Evolutionary conservation across 2,113 vertebrate species (phyloP).

Genomic region (Chionodraco myersi): DNA sequence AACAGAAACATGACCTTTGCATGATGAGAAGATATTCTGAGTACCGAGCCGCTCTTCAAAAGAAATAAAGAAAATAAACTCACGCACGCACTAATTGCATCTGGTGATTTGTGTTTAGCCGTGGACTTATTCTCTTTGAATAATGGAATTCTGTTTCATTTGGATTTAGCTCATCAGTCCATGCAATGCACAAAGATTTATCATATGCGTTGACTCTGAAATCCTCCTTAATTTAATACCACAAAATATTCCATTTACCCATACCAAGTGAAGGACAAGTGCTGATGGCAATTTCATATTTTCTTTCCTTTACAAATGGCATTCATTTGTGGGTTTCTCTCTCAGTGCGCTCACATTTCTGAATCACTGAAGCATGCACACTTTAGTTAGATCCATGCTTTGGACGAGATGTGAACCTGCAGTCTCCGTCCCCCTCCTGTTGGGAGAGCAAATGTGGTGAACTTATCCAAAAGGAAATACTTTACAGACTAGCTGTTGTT

Average conservation of each 20-base stretch:
- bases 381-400: conserved; percentile 41
- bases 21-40: conserved; percentile 22
- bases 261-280: conserved; percentile 47
- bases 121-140: conserved; percentile 45
- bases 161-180: conserved; percentile 56
- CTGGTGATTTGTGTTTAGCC: conserved; percentile 50
- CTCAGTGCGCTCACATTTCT: conserved; percentile 48
- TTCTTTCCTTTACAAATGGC: conserved; percentile 25
- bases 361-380: conserved; percentile 34
- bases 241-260: conserved; percentile 58
- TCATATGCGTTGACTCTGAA: conserved; percentile 38
- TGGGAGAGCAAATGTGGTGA: conserved; percentile 23
- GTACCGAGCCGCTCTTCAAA: background rate
- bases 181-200: conserved; percentile 37
- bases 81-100: conserved; percentile 48
- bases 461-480: conserved; percentile 20
- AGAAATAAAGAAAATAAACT: background rate
- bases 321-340: conserved; percentile 31
- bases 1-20: conserved; percentile 1
- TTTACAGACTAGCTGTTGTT: conserved; percentile 29
- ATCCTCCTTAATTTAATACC: conserved; percentile 52
- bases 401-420: conserved; percentile 44
- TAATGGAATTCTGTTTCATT: conserved; percentile 53
- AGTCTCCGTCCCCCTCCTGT: background rate
- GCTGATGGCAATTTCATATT: conserved; percentile 50